phyloP scores from a whole-genome alignment of 2,888 invertebrate species.

The Andrena hattorfiana region DNA sequence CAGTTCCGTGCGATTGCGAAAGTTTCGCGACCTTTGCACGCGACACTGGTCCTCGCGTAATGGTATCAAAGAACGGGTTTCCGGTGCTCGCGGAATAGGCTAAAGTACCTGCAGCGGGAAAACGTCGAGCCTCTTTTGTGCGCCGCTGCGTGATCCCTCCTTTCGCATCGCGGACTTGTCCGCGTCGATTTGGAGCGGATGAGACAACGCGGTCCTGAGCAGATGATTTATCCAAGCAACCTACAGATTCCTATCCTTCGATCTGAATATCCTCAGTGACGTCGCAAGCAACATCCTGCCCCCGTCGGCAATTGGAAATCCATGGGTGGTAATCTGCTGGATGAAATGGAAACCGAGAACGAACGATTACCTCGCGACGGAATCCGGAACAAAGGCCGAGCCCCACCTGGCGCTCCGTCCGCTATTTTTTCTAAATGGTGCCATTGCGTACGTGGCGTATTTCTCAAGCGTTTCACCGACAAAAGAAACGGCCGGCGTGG shows the following conservation, averaged over 20 bases:
- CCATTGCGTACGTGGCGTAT: slow-evolving; percentile 41
- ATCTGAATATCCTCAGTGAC: neutral
- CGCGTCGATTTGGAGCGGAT: neutral
- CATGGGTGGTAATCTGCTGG: neutral
- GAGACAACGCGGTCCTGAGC: neutral
- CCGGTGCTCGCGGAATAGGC: slow-evolving; percentile 45
- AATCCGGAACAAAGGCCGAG: slow-evolving; percentile 54
- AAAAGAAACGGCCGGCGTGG: slow-evolving; percentile 55
- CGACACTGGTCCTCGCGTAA: slow-evolving; percentile 51
- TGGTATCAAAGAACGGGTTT: slow-evolving; percentile 58
- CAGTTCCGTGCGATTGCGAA: slow-evolving; percentile 58
- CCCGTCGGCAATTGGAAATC: neutral
- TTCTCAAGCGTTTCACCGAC: slow-evolving; percentile 65
- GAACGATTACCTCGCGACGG: slow-evolving; percentile 39
- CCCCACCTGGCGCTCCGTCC: slow-evolving; percentile 39
- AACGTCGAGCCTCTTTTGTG: neutral
- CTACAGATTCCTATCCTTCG: too few species aligned
- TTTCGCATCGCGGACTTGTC: neutral
- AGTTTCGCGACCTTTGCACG: slow-evolving; percentile 67
- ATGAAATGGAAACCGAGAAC: slow-evolving; percentile 15
- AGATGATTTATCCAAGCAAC: too few species aligned
- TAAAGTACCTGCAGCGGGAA: slow-evolving; percentile 8
- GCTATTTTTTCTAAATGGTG: slow-evolving; percentile 15
- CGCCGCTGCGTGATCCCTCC: neutral
- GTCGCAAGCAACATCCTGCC: neutral